Base-by-base conservation (phyloP, 2,797 vertebrate genomes). In the Gephyroberyx darwinii region DNA sequence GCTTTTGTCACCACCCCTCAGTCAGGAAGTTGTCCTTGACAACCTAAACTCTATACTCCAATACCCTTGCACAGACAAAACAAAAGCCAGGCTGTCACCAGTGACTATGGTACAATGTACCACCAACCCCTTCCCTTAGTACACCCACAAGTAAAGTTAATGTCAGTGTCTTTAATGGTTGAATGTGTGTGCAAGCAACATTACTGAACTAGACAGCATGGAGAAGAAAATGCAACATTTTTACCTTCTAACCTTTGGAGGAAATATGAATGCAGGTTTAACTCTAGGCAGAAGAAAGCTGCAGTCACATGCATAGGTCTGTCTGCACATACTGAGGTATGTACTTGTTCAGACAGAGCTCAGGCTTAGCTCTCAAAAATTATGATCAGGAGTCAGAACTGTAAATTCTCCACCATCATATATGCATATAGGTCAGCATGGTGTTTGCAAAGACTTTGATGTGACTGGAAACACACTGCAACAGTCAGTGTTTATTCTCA, bases 21-120 rank as follows among this genome's bases (percentile, higher is more conserved):
- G 4, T 43, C 33, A 79, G 41, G 80, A 71, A 81, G 63, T 52
- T 72, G 86, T 66, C 87, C 89, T 90, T 88, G 86, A 84, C 75
- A 63, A 16, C 3, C 14, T 8, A 30, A 72, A 51, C 63, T 50
- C n/a, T 22, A 20, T 45, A n/a, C 7, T 8, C 17, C 48, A 12
- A 12, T 54, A 47, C n/a, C 53, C 26, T 72, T 69, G 30, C 5
- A 41, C 30, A 82, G 54, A 74, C 59, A 75, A 83, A 83, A 68
- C 56, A 80, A 68, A 78, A 59, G 39, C 7, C 69, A 41, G 19
- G 33, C 2, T 2, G 51, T 50, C 26, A n/a, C 31, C 12, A 2
- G 10, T 71, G 75, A 69, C 69, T 53, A 8, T 45, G 58, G 58
- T 60, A 13, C 16, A 43, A 43, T 43, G n/a, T 59, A 19, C 10